These are phyloP conservation scores for Acomys russatus DNA, from an alignment of 2,797 vertebrate species.

Conservation along the genomic window DNA sequence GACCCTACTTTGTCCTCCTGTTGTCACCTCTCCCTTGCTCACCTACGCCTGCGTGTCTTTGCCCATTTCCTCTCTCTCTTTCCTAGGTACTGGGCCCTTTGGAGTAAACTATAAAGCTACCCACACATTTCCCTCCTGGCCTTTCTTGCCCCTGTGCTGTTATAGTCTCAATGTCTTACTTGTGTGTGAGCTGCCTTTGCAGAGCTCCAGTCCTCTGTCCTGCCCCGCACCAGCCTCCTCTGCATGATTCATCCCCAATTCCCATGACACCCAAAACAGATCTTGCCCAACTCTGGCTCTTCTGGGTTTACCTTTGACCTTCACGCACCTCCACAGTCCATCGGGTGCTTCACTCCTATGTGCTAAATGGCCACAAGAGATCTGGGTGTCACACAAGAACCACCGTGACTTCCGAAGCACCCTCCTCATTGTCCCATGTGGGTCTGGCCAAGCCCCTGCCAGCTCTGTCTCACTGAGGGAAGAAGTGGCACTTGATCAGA, in stretches of 20 bases:
- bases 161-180: not conserved
- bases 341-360: not conserved
- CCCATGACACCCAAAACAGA: not conserved
- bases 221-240: not conserved
- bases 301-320: not conserved
- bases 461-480: not conserved
- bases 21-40: not conserved
- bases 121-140: not conserved
- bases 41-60: not conserved
- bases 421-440: accelerated
- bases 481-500: not conserved
- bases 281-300: not conserved
- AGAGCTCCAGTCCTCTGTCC: not conserved
- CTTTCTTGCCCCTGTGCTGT: not conserved
- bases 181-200: not conserved
- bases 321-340: not conserved
- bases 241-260: not conserved
- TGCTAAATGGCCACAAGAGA: not conserved
- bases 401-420: accelerated
- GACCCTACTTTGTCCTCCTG: not conserved
- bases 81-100: not conserved
- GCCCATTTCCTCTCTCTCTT: no score
- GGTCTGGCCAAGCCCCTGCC: not conserved
- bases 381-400: not conserved
- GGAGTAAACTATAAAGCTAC: not conserved